Base-by-base conservation (phyloP, 2,888 invertebrate genomes). In the Taenaris catops region DNA sequence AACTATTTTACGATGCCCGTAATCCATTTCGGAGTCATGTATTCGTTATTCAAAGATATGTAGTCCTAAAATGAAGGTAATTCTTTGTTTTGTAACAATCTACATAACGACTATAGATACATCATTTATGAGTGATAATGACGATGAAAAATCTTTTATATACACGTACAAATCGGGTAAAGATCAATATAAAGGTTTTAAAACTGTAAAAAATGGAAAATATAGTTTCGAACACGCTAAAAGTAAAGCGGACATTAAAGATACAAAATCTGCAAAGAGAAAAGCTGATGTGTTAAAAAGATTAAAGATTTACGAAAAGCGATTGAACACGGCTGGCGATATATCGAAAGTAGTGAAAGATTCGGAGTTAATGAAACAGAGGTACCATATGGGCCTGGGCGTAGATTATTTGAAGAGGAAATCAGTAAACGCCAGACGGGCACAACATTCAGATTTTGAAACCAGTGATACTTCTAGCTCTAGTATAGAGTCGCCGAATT, bases 341-440 rank as follows among this genome's bases (percentile, higher is more conserved):
- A 16, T 10, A 11, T 12, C 23, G 12, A 25, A 8, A 7, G 11
- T 17, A 4, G 4, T 38, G n/a, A 31, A 34, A 34, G 25, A 38
- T 28, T 26, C 21, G 3, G 24, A 35, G 1, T 23, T 19, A 1
- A 28, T 32, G 3, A 40, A 23, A 1, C 28, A 34, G 27, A 35
- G 42, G 16, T 69, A 48, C 18, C 56, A 48, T 1, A 55, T 60
- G 38, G 75, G 75, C 28, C 58, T 68, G 0, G 57, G 71, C 1
- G 34, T 69, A 8, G 72, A 72, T 36, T 41, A 46, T 1, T 4
- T 62, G 9, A 49, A 37, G 4, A 21, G 25, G 14, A 37, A 25
- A 17, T 14, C 19, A 8, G 21, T 25, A 3, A 19, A 25, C 4
- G 27, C 29, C n/a, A 29, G 43, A 7, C 34, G 58, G 39, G 58